Conservation (phyloP, 2,113 vertebrate species). For the Callionymus lyra region DNA sequence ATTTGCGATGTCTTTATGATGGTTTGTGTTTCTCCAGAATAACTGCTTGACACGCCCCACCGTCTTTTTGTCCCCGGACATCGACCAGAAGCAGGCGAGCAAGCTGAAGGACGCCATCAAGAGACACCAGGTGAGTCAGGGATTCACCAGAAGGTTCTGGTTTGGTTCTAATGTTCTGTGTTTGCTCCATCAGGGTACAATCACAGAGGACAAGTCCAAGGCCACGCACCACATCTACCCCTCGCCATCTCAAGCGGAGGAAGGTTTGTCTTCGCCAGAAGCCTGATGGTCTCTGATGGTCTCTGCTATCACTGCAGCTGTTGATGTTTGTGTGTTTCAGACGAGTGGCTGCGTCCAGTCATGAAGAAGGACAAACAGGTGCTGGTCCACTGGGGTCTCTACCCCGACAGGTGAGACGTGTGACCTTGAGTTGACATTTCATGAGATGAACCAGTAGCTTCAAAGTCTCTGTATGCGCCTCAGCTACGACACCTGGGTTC, state of each 20-base stretch:
- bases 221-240: slow-evolving; percentile 90
- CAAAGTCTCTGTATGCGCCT: too few species aligned
- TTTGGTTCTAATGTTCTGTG: not conserved
- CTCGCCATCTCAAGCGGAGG: slow-evolving; percentile 76
- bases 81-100: slow-evolving; percentile 86
- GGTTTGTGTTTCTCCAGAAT: slow-evolving; percentile 66
- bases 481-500: slow-evolving; percentile 95
- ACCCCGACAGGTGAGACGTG: slow-evolving; percentile 67
- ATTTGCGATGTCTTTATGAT: not conserved
- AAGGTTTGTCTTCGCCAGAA: slow-evolving; percentile 63
- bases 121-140: slow-evolving; percentile 82
- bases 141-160: too few species aligned
- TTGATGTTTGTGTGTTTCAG: slow-evolving; percentile 55
- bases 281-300: not conserved
- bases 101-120: slow-evolving; percentile 96
- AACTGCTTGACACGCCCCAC: slow-evolving; percentile 89
- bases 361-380: slow-evolving; percentile 94
- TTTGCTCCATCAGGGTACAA: slow-evolving; percentile 71
- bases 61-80: slow-evolving; percentile 87
- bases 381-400: slow-evolving; percentile 91
- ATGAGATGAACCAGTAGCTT: too few species aligned
- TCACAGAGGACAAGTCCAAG: slow-evolving; percentile 92
- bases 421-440: too few species aligned
- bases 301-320: too few species aligned
- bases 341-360: slow-evolving; percentile 94